Base-by-base conservation (phyloP, 2,113 vertebrate genomes). In the Anser brachyrhynchus region DNA sequence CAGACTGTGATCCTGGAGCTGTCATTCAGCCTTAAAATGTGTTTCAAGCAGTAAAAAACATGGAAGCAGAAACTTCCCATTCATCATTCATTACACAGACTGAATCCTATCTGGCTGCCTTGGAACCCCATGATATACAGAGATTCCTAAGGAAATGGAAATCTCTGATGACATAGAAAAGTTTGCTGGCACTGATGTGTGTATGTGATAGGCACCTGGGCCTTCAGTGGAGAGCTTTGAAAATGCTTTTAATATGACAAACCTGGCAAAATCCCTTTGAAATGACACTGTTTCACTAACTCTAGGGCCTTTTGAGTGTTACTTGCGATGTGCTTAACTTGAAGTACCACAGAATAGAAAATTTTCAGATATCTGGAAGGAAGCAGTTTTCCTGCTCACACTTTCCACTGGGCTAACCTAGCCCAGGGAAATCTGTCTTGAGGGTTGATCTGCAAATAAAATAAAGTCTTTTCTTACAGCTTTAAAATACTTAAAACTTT, bases 21-120 rank as follows among this genome's bases (percentile, higher is more conserved):
- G 83, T 92, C 85, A 41, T 57, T 93, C 57, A 67, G 51, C 52
- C 67, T 92, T 78, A 61, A 86, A 93, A 81, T 84, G 57, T 54
- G 46, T 49, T 57, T 79, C 25, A 1, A 82, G n/a, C 21, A 75
- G 69, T 49, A 84, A 91, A 92, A 93, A 95, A 54, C 2, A 54
- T 78, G 83, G 90, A 90, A 90, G 90, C 35, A 65, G 58, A 35
- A 87, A 52, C 61, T 89, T 92, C 61, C 49, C 76, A 93, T 96
- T 54, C 81, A 93, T 96, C 95, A 96, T 90, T 71, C 4, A 1
- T 93, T 93, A 89, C 23, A 23, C 88, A 92, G 76, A 16, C 62
- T 44, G 83, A 93, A 86, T 81, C 80, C 73, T 72, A 75, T 85
- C 57, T 96, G 93, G 79, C 93, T 92, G 57, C 52, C 59, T 88